Conservation (phyloP, 2,797 vertebrate species). For the Pangasius macronema region DNA sequence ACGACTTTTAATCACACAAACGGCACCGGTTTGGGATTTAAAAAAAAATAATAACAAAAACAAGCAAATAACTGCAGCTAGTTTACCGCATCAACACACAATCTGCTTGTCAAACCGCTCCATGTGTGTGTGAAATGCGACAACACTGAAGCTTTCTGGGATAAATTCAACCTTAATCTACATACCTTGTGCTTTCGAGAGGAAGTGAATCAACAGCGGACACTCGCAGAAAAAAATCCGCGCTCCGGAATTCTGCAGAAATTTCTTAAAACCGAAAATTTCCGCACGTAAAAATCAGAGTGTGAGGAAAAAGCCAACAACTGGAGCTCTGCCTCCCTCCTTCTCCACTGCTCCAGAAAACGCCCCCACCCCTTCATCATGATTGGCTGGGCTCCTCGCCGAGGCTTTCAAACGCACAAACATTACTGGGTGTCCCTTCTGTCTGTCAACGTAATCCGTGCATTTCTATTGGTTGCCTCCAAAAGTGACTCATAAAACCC, state of each 20-base stretch:
- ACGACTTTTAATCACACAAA: neutral
- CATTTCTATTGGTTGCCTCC: slow-evolving; percentile 50
- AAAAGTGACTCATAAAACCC: slow-evolving; percentile 23
- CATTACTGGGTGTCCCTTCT: slow-evolving; percentile 35
- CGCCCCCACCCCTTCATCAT: slow-evolving; percentile 11
- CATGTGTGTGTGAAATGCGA: neutral
- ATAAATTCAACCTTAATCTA: neutral
- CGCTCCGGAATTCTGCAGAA: neutral
- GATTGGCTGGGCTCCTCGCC: slow-evolving; percentile 44
- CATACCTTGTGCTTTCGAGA: neutral
- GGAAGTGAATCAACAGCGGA: neutral
- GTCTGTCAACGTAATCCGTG: slow-evolving; percentile 30
- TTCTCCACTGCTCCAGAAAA: neutral
- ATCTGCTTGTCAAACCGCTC: slow-evolving; percentile 3
- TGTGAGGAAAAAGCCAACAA: slow-evolving; percentile 57
- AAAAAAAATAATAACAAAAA: neutral
- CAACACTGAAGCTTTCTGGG: neutral
- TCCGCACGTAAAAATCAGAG: slow-evolving; percentile 54
- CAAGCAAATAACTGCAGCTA: neutral
- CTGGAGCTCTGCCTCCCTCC: slow-evolving; percentile 26
- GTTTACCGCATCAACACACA: neutral
- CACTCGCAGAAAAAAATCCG: too few relatives aligned
- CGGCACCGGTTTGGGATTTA: too few relatives aligned
- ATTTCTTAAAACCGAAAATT: slow-evolving; percentile 41
- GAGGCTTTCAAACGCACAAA: neutral